phyloP scores from a whole-genome alignment of 1,140 invertebrate genomes.

The Drosophila melanica region DNA sequence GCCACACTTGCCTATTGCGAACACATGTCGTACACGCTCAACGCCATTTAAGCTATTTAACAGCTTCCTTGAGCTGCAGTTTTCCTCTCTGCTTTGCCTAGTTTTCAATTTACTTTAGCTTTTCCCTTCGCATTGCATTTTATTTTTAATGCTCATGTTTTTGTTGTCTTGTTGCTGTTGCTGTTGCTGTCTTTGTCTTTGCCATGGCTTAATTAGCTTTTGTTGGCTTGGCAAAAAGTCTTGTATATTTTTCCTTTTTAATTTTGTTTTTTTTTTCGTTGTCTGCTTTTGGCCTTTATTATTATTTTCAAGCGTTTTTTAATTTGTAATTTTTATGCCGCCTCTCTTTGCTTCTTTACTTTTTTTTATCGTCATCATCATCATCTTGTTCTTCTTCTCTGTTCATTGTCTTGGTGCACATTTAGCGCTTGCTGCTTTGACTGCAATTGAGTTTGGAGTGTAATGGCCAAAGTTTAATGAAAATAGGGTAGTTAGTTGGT shows the following conservation, averaged over 20 bases:
- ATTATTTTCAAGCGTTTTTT: conserved; percentile 70
- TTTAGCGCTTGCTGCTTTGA: conserved; percentile 38
- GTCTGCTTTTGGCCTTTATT: conserved; percentile 51
- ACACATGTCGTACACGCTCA: conserved; percentile 66
- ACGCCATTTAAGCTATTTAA: conserved; percentile 72
- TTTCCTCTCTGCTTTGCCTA: conserved; percentile 48
- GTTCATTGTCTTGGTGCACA: conserved; percentile 19
- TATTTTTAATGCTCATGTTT: conserved; percentile 4
- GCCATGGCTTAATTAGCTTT: conserved; percentile 70
- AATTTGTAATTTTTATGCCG: conserved; percentile 68
- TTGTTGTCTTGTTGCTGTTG: conserved; percentile 11
- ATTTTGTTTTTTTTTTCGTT: conserved; percentile 16
- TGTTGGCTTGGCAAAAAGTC: conserved; percentile 54
- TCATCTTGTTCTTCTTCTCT: conserved; percentile 1
- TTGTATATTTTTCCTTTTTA: conserved; percentile 20
- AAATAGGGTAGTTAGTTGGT: conserved; percentile 63
- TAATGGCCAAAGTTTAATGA: conserved; percentile 69
- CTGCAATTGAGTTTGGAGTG: conserved; percentile 62
- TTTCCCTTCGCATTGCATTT: conserved; percentile 42
- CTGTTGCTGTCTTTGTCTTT: conserved; percentile 31
- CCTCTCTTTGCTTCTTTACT: conserved; percentile 17
- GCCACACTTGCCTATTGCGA: conserved; percentile 17
- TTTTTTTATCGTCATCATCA: conserved; percentile 16
- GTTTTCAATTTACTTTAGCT: conserved; percentile 61
- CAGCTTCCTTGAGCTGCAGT: conserved; percentile 63